Conservation (phyloP, 2,888 invertebrate species). For the Sesamia inferens region DNA sequence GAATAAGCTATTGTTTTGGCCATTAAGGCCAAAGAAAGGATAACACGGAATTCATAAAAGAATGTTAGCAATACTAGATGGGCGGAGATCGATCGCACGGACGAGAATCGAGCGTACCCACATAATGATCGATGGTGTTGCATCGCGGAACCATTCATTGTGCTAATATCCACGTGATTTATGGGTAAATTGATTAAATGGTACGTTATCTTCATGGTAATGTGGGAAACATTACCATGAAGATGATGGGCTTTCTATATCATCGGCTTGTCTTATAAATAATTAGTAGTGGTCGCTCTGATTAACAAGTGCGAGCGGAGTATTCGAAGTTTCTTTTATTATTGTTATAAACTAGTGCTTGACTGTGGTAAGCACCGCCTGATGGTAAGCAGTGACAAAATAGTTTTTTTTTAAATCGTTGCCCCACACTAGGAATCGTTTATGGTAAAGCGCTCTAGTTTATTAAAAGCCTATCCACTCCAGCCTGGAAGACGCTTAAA, state of each 20-base stretch:
- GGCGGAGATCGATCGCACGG: slow-evolving; percentile 49
- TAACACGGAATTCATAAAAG: neutral
- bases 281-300: slow-evolving; percentile 34
- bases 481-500: no score
- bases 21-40: slow-evolving; percentile 22
- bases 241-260: slow-evolving; percentile 39
- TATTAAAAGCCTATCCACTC: no score
- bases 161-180: slow-evolving; percentile 60
- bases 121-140: slow-evolving; percentile 51
- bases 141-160: slow-evolving; percentile 58
- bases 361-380: no score
- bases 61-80: slow-evolving; percentile 19
- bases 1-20: neutral
- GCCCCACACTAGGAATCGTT: no score
- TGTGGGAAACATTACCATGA: no score
- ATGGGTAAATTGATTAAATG: slow-evolving; percentile 62
- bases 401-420: no score
- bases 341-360: no score
- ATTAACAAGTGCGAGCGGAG: neutral
- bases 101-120: slow-evolving; percentile 35
- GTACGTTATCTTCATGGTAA: slow-evolving; percentile 35
- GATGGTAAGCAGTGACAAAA: no score
- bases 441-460: no score
- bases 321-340: no score
- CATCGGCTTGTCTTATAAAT: slow-evolving; percentile 9